Evolutionary conservation across 2,888 invertebrate species (phyloP), one percentile per base, ranked within the genome.

Genomic region (Timema podura): DNA sequence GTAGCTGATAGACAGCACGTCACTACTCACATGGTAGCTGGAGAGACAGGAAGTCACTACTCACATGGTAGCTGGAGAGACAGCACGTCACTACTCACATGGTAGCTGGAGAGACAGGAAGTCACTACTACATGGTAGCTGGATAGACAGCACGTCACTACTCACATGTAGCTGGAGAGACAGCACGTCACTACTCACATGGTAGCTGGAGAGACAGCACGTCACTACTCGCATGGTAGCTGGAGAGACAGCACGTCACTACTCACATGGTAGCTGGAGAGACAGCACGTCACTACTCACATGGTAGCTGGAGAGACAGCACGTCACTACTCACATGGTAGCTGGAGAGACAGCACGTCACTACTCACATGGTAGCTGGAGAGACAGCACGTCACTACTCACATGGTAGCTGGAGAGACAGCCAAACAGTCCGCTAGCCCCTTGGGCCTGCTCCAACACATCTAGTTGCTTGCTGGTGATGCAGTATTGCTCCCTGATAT

Each of bases 401-500:
- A 80, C 79, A 74, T 80, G 80, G 72, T 80, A 79, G 65, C 77
- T 78, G 49, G 93, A 93, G 77, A 95, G 86, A 81, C 95, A 95
- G 76, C 95, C 93, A 82, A 95, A 93, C 80, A 94, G 89, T 77
- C 85, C 78, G 85, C 86, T 61, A 78, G 82, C 74, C 78, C 82
- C 79, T 77, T 83, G 81, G 72, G 84, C 79, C 74, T 83, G 84
- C 78, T 94, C 93, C 78, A 95, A 87, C 77, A 91, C 88, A 79
- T 92, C 91, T 81, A 95, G 83, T 82, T 95, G 94, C 79, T 94
- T 89, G 83, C 91, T 92, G 80, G 91, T 95, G 83, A 96, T 93
- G 85, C 95, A 96, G 84, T 96, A 96, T 83, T 95, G 95, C 80
- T 96, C 95, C 76, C 93, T 88, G 81, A 96, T 95, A 84, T 93